Base-by-base conservation (phyloP, 2,113 vertebrate species). In the Centropus bengalensis region DNA sequence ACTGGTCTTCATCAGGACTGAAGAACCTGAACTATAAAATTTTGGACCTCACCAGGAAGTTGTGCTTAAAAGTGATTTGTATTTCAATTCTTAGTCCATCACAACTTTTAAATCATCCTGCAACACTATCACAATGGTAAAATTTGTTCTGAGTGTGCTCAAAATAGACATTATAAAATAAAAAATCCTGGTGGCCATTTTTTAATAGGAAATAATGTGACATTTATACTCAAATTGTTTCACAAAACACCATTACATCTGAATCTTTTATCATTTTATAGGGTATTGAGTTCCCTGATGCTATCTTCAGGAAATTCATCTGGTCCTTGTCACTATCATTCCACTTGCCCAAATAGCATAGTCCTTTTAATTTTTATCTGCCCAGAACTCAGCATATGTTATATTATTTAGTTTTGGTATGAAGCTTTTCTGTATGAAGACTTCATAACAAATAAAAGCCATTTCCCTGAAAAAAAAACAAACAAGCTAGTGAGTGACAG, bases 31-130 rank as follows among this genome's bases (percentile, higher is more conserved):
- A 97, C 95, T 96, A 88, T 96, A 97, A 97, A 97, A 98, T 96
- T 98, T 96, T 98, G 93, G 97, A 96, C 81, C 97, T 91, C 97
- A 95, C 97, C 96, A 38, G 97, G 96, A 97, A 93, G 84, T 90
- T 96, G 94, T 81, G 88, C 91, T 64, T 51, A 86, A 97, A 92
- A 81, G 91, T 94, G 94, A 97, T 98, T 98, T 98, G 97, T 97
- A 98, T 98, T 97, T 98, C 96, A 97, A 97, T 98, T 95, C 91
- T 90, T 75, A 96, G 97, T 95, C 94, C 96, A 90, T 84, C 38
- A 68, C 87, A 96, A 96, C 97, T 94, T 98, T 98, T 97, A 96
- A 95, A 97, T 97, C 96, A 96, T 89, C 71, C 86, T 9, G 71
- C 85, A 40, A 45, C 62, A 73, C 59, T 76, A 83, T 84, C 95